Conservation (phyloP, 2,797 vertebrate species). For the Centroberyx gerrardi region DNA sequence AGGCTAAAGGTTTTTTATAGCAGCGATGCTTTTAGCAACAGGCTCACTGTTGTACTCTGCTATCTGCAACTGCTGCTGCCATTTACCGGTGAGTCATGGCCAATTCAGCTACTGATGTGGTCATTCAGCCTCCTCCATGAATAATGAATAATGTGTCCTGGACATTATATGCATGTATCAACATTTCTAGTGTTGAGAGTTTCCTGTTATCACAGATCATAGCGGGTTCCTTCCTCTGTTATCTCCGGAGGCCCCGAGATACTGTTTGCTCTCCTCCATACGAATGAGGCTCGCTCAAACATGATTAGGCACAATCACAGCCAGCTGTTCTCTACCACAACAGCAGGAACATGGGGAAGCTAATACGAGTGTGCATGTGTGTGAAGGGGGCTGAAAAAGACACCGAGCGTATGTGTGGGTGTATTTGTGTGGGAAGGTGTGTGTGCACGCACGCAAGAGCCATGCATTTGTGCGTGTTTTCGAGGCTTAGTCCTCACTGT, state of each 20-base stretch:
- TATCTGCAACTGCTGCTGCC: too few relatives aligned
- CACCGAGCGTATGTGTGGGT: not conserved
- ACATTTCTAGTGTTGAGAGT: not conserved
- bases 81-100: not conserved
- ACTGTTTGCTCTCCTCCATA: constrained; percentile 16
- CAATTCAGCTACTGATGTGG: not conserved
- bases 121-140: not conserved
- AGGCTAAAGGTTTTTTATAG: too few relatives aligned
- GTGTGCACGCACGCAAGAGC: constrained; percentile 7
- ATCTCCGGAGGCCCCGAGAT: constrained; percentile 33
- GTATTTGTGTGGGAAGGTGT: constrained; percentile 11
- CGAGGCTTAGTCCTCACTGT: not conserved
- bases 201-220: constrained; percentile 25
- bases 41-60: too few relatives aligned
- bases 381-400: not conserved
- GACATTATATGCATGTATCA: constrained; percentile 19
- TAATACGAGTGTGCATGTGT: constrained; percentile 3
- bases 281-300: constrained; percentile 35
- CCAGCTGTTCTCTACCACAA: constrained; percentile 29
- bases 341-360: constrained; percentile 19
- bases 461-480: not conserved
- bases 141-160: constrained; percentile 1
- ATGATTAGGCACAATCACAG: constrained; percentile 52
- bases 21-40: too few relatives aligned
- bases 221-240: constrained; percentile 37